Conservation (phyloP, 2,113 vertebrate genomes). For the Malurus melanocephalus region DNA sequence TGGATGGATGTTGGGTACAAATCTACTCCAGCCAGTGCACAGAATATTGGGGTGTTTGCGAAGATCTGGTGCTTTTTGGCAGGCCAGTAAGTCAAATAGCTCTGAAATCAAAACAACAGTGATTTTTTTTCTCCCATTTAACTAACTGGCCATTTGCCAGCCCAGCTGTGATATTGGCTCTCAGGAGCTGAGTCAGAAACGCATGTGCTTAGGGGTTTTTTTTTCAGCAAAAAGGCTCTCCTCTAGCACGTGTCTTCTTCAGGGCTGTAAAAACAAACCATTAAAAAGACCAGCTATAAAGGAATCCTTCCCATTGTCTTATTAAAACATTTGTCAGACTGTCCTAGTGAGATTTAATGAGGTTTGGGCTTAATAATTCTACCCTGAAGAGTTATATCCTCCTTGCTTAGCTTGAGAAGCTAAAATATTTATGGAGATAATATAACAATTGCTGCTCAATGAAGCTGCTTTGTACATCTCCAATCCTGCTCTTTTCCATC, state of each 20-base stretch:
- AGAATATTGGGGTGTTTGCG: not conserved
- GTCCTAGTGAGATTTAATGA: conserved; percentile 54
- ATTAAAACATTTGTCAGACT: conserved; percentile 53
- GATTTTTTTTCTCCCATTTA: not conserved
- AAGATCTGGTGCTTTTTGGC: not conserved
- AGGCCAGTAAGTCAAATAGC: not conserved
- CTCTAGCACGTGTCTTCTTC: not conserved
- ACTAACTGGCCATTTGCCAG: not conserved
- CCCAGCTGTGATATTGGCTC: not conserved
- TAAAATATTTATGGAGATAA: conserved; percentile 56
- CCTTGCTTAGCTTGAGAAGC: conserved; percentile 1
- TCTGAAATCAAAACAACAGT: not conserved
- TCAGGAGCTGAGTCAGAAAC: not conserved
- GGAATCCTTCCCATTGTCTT: conserved; percentile 9
- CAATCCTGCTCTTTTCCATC: not conserved
- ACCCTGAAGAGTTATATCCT: conserved; percentile 36
- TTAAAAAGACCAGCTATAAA: conserved; percentile 9
- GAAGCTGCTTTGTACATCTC: not conserved
- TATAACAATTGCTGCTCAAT: conserved; percentile 26
- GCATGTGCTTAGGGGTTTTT: not conserved
- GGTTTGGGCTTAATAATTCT: conserved; percentile 33
- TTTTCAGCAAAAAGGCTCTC: not conserved
- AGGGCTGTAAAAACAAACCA: not conserved
- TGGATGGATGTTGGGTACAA: not conserved
- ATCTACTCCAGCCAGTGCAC: not conserved